Evolutionary conservation across 30 jellyfish, hydroid and myxozoan species (phyloP), one percentile per base, ranked within the genome.

Genomic region (Phacellophora camtschatica): DNA sequence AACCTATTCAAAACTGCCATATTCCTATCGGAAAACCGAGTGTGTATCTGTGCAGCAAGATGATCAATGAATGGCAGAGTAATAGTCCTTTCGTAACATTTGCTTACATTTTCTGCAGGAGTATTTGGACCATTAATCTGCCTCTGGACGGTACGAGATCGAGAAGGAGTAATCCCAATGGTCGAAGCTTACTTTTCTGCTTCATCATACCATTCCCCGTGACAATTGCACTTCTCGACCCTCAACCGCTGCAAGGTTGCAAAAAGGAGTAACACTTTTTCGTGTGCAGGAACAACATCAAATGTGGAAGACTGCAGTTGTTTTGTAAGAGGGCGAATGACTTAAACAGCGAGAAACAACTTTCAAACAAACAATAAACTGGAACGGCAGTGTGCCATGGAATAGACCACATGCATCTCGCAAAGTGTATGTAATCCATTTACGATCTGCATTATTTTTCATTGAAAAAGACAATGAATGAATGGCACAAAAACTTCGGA

Each of bases 31-130:
- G 71, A 4, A 72, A 57, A 69, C 43, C 82, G 85, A 5, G 31
- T 37, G 16, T 54, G 37, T 16, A 72, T 39, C 28, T 84, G 71
- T 5, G 34, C 11, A 15, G 67, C 2, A 23, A 84, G 74, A 34
- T 84, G 95, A 63, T 84, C 82, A 34, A 55, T 18, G 43, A 84
- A 58, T 1, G 88, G 94, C 70, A 82, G 53, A 8, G 94, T 54
- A 15, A 66, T 25, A 31, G 54, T 2, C n/a, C 51, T 34, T 34
- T 59, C 46, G 36, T 15, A 84, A 58, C 73, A 84, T 34, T 70
- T 87, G 9, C 66, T 34, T 19, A 35, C 23, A 24, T 74, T 16
- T n/a, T 55, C 76, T 13, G 83, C 80, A 6, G 73, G 65, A 32
- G 54, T 20, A 42, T 69, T 84, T 15, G 50, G 12, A 7, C 84